phyloP scores from a whole-genome alignment of 2,113 vertebrate species.

The Podarcis raffonei region DNA sequence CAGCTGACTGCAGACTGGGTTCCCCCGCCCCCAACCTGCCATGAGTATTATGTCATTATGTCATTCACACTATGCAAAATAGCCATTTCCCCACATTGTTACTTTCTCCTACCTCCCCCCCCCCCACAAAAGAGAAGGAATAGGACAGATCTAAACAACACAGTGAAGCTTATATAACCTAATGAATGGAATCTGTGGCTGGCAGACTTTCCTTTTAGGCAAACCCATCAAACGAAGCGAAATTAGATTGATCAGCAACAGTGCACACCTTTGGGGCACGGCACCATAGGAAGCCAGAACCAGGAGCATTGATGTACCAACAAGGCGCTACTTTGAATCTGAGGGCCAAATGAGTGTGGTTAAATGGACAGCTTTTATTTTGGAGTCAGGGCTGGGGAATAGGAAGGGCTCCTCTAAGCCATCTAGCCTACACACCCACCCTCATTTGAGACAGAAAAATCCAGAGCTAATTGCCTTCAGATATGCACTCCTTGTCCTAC shows the following conservation, averaged over 20 bases:
- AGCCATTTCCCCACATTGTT: neutral
- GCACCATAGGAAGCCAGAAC: neutral
- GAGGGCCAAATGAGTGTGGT: neutral
- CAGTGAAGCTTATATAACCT: constrained; percentile 1
- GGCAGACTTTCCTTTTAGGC: neutral
- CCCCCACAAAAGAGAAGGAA: neutral
- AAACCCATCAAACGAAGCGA: neutral
- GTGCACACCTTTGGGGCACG: neutral
- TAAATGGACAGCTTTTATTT: neutral
- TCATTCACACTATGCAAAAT: neutral
- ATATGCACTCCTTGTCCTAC: too few relatives aligned
- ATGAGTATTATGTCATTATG: neutral
- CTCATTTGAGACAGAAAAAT: too few relatives aligned
- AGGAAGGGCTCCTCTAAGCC: too few relatives aligned
- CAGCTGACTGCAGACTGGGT: neutral
- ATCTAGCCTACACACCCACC: too few relatives aligned
- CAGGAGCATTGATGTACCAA: neutral
- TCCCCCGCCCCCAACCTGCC: neutral
- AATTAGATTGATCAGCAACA: neutral
- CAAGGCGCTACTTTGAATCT: neutral
- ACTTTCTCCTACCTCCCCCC: neutral
- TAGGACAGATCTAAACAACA: neutral
- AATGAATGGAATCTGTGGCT: neutral
- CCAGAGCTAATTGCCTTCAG: too few relatives aligned
- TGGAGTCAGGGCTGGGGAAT: too few relatives aligned